phyloP scores from a whole-genome alignment of 2,113 vertebrate genomes.

The Melanocharis versteri region DNA sequence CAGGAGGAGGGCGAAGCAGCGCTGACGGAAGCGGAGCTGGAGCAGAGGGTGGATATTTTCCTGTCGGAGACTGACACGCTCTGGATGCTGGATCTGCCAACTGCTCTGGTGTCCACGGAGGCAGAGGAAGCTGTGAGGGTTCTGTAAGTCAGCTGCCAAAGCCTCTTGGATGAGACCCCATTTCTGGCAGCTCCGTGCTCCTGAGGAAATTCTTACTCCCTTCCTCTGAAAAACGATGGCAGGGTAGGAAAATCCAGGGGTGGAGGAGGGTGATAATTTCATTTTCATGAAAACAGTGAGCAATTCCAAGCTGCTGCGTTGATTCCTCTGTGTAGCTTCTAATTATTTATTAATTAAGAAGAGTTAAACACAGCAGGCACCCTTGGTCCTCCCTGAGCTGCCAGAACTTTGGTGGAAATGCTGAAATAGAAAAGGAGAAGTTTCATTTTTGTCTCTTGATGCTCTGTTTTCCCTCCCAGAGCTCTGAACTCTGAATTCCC shows the following conservation, averaged over 20 bases:
- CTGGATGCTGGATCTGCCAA: slow-evolving; percentile 76
- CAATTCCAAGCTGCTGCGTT: background rate
- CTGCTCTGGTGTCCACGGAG: slow-evolving; percentile 71
- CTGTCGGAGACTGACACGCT: slow-evolving; percentile 81
- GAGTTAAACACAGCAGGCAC: background rate
- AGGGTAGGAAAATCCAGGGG: background rate
- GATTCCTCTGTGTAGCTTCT: background rate
- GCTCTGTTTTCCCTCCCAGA: background rate
- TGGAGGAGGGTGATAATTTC: background rate
- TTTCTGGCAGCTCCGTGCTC: background rate
- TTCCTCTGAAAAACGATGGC: background rate
- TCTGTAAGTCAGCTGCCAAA: slow-evolving; percentile 64
- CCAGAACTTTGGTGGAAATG: background rate
- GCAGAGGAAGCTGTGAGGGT: slow-evolving; percentile 73
- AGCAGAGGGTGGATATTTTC: slow-evolving; percentile 67
- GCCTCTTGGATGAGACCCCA: background rate
- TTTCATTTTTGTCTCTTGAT: background rate
- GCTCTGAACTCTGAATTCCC: background rate
- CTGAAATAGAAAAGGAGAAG: background rate
- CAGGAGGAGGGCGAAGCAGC: slow-evolving; percentile 54
- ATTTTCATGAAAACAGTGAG: background rate
- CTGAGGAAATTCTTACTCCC: background rate
- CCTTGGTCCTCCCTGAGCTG: background rate
- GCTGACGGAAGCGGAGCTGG: slow-evolving; percentile 73
- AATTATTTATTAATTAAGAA: background rate